Evolutionary conservation across 2,888 invertebrate species (phyloP).

Genomic region (Tipula lateralis): DNA sequence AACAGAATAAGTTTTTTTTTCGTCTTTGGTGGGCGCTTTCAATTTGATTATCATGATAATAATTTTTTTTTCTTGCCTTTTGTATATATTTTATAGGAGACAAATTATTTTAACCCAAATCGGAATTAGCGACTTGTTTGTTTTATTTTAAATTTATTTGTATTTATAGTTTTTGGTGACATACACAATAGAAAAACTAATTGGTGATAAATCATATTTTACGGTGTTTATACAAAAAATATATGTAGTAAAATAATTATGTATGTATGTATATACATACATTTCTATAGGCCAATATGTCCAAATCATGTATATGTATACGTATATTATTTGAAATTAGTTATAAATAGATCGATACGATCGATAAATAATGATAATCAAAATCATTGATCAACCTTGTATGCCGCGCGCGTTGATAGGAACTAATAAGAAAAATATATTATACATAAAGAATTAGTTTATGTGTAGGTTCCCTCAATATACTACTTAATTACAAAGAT

Average conservation of each 20-base stretch:
- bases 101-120: slow-evolving; percentile 24
- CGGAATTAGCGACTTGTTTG: neutral
- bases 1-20: neutral
- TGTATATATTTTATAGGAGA: neutral
- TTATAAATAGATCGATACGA: neutral
- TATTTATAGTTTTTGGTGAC: neutral
- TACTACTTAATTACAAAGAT: slow-evolving; percentile 11
- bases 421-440: neutral
- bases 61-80: neutral
- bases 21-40: slow-evolving; percentile 24
- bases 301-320: neutral
- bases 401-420: neutral
- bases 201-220: slow-evolving; percentile 16
- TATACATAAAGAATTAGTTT: neutral
- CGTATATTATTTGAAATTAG: neutral
- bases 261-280: neutral
- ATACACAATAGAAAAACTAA: neutral
- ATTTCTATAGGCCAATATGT: too few species aligned
- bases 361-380: slow-evolving; percentile 2
- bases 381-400: slow-evolving; percentile 28
- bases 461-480: slow-evolving; percentile 11
- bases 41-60: neutral
- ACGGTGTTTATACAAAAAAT: neutral
- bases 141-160: neutral
- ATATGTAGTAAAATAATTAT: neutral